Evolutionary conservation across 2,888 invertebrate species (phyloP).

Genomic region (Dorcus hopei): DNA sequence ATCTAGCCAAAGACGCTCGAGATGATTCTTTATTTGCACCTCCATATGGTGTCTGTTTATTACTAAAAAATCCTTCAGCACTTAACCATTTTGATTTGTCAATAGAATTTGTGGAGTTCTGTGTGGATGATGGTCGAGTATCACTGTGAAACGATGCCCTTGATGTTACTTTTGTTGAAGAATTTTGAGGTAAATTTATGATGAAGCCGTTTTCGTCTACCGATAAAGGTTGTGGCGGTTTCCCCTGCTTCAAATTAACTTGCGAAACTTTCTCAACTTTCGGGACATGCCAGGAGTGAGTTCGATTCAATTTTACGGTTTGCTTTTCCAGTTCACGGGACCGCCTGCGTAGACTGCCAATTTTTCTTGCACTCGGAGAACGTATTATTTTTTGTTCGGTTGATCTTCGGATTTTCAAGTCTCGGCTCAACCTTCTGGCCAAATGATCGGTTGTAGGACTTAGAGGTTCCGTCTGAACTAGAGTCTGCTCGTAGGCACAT

Average conservation of each 20-base stretch:
- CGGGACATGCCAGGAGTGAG: conserved; percentile 63
- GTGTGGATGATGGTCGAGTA: conserved; percentile 6
- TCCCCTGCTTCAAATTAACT: conserved; percentile 53
- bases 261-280: conserved; percentile 44
- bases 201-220: neutral
- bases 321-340: conserved; percentile 59
- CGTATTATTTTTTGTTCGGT: conserved; percentile 68
- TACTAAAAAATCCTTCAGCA: conserved; percentile 46
- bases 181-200: neutral
- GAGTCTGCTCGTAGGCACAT: conserved; percentile 69
- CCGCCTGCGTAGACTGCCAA: conserved; percentile 68
- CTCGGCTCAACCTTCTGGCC: conserved; percentile 67
- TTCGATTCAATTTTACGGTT: conserved; percentile 53
- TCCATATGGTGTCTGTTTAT: conserved; percentile 50
- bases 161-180: conserved; percentile 6
- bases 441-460: conserved; percentile 67
- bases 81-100: conserved; percentile 41
- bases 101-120: conserved; percentile 3
- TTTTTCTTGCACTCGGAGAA: conserved; percentile 79
- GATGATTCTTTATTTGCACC: conserved; percentile 57
- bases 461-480: conserved; percentile 65
- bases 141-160: conserved; percentile 27
- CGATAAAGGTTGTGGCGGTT: conserved; percentile 19
- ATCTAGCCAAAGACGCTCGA: conserved; percentile 68
- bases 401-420: conserved; percentile 70